These are phyloP conservation scores for Synanthedon andrenaeformis DNA, from an alignment of 2,888 invertebrate species.

Conservation along the genomic window DNA sequence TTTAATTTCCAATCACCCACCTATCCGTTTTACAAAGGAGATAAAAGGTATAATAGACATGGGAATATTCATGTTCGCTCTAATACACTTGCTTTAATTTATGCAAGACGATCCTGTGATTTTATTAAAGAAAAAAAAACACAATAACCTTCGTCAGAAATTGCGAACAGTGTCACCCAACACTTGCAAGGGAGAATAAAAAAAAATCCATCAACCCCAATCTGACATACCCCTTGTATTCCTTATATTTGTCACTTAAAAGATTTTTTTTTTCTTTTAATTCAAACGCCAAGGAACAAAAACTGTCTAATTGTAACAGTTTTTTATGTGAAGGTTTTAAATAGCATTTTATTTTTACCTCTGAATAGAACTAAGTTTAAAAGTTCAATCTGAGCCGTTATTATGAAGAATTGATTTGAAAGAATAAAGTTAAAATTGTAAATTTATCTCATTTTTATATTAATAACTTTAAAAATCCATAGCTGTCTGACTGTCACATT, in stretches of 20 bases:
- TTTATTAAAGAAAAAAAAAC: slow-evolving; percentile 31
- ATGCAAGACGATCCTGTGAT: slow-evolving; percentile 58
- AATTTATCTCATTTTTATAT: too few relatives aligned
- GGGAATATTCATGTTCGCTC: slow-evolving; percentile 62
- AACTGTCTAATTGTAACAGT: slow-evolving; percentile 67
- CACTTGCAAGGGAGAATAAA: slow-evolving; percentile 48
- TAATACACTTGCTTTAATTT: slow-evolving; percentile 53
- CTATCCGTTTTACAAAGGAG: slow-evolving; percentile 6
- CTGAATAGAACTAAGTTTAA: slow-evolving; percentile 8
- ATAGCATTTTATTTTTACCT: slow-evolving; percentile 58
- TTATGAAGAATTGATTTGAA: slow-evolving; percentile 7
- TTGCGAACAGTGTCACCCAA: slow-evolving; percentile 62
- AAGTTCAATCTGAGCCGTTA: slow-evolving; percentile 16
- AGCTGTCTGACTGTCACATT: too few relatives aligned
- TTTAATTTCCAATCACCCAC: slow-evolving; percentile 17
- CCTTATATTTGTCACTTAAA: slow-evolving; percentile 62
- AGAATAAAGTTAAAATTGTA: too few relatives aligned
- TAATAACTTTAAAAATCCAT: too few relatives aligned
- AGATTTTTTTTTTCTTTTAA: slow-evolving; percentile 44
- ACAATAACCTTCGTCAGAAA: slow-evolving; percentile 59
- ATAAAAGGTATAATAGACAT: slow-evolving; percentile 14
- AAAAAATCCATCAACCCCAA: slow-evolving; percentile 50
- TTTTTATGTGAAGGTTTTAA: slow-evolving; percentile 56
- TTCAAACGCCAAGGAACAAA: slow-evolving; percentile 52
- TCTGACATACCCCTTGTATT: slow-evolving; percentile 54